Base-by-base conservation (phyloP, 2,797 vertebrate species). In the Sebastolobus alascanus region DNA sequence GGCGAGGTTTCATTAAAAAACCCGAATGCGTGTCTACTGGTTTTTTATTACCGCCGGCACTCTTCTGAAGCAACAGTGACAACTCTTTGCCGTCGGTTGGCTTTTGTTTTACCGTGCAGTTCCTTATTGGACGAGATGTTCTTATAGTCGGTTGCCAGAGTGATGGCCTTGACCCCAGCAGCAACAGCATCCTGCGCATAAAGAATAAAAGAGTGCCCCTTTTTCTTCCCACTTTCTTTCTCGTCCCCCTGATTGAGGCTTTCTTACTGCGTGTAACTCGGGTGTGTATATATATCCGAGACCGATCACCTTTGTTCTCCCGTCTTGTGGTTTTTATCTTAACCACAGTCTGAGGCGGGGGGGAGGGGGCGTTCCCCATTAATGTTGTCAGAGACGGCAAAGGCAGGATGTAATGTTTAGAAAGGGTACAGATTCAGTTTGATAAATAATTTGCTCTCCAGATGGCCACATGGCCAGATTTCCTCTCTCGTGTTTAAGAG, bases 361-460 rank as follows among this genome's bases (percentile, higher is more conserved):
- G 46, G 40, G 31, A 63, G 38, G 29, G 29, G n/a, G 46, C 18
- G 8, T 43, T 60, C 37, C 68, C 25, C 10, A 40, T 81, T 79
- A 76, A 40, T 50, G 67, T 52, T 18, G 59, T 71, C 14, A 33
- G 29, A 59, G 61, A 54, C 22, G 50, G 58, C n/a, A 6, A 31
- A 52, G 66, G 74, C 78, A 58, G 84, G 83, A 90, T 86, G 72
- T 88, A 73, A 77, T 16, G 31, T 84, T 91, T 83, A 66, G 73
- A 88, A 88, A 64, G 20, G 70, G 74, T 68, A 76, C 74, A 73
- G 70, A 78, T 87, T 83, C 40, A 37, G 52, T 40, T 59, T 56
- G 55, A 88, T 86, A 82, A 89, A 85, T 90, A 79, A 81, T 86
- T 88, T 82, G 77, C 65, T 12, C 74, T 87, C 67, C 90, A 91